Percentiles rank a stretch among this genome's conserved stretches.
phyloP scores from a whole-genome alignment of 2,113 vertebrate genomes.

The Phainopepla nitens region DNA sequence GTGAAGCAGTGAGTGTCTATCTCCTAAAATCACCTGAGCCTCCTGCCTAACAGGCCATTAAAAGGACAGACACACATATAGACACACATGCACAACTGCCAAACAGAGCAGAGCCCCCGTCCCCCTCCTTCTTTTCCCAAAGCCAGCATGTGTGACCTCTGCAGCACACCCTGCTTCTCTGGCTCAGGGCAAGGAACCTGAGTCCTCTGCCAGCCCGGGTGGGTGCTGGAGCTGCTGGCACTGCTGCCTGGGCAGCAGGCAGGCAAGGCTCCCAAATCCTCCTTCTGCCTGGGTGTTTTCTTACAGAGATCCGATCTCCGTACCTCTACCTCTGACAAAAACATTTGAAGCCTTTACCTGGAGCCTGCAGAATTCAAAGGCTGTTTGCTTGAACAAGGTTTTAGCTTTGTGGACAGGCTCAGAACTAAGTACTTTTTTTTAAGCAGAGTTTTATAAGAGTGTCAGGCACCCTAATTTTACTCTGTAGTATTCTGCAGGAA shows the following conservation, averaged over 20 bases:
- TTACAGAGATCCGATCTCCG: neutral
- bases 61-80: neutral
- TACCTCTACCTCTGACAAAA: neutral
- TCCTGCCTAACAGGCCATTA: neutral
- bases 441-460: neutral
- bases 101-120: fast-evolving
- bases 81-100: neutral
- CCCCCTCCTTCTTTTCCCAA: neutral
- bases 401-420: neutral
- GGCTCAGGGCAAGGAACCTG: conserved; percentile 50
- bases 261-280: neutral
- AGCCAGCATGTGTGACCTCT: neutral
- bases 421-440: neutral
- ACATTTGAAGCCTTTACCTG: neutral
- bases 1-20: fast-evolving
- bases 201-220: neutral
- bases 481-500: neutral
- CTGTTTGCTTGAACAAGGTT: fast-evolving
- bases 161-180: neutral
- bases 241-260: neutral
- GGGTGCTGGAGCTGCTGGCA: neutral
- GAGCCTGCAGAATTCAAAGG: neutral
- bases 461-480: neutral
- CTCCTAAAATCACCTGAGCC: neutral
- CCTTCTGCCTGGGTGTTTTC: conserved; percentile 17